Percentiles rank a stretch among this genome's conserved stretches.
Conservation (phyloP, 2,888 invertebrate species). For the Epistrophe eligans region DNA sequence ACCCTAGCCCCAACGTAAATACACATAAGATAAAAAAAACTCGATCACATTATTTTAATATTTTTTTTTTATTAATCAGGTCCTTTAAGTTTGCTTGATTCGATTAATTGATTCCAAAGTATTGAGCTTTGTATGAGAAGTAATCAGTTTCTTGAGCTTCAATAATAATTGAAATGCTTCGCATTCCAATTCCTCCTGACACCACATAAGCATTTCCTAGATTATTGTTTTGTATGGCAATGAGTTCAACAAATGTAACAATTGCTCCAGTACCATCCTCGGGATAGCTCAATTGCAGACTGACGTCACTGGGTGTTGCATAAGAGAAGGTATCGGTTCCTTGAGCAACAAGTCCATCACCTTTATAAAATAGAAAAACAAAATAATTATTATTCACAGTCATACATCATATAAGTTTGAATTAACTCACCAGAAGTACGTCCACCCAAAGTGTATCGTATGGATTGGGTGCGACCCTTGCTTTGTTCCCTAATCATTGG, state of each 20-base stretch:
- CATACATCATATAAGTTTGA: neutral
- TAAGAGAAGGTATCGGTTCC: conserved; percentile 79
- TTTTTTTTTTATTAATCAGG: neutral
- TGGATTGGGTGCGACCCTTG: conserved; percentile 74
- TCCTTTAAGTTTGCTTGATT: neutral
- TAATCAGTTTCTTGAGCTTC: conserved; percentile 80
- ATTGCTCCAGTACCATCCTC: conserved; percentile 79
- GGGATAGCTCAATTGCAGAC: conserved; percentile 81
- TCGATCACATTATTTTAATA: too few species aligned
- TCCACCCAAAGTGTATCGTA: conserved; percentile 81
- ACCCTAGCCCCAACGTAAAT: too few species aligned
- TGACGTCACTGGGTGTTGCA: conserved; percentile 79
- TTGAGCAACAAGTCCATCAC: conserved; percentile 80
- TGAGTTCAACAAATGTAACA: conserved; percentile 80
- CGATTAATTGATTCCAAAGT: conserved; percentile 78
- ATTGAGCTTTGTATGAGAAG: conserved; percentile 80
- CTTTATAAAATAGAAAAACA: conserved; percentile 75
- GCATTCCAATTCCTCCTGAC: conserved; percentile 82
- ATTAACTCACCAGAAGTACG: conserved; percentile 79
- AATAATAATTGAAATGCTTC: conserved; percentile 80
- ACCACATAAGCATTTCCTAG: conserved; percentile 82
- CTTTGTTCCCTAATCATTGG: conserved; percentile 78
- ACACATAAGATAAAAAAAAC: too few species aligned
- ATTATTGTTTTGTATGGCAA: conserved; percentile 79
- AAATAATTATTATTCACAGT: neutral